Conservation (phyloP, 2,797 vertebrate species). For the Uromys caudimaculatus region DNA sequence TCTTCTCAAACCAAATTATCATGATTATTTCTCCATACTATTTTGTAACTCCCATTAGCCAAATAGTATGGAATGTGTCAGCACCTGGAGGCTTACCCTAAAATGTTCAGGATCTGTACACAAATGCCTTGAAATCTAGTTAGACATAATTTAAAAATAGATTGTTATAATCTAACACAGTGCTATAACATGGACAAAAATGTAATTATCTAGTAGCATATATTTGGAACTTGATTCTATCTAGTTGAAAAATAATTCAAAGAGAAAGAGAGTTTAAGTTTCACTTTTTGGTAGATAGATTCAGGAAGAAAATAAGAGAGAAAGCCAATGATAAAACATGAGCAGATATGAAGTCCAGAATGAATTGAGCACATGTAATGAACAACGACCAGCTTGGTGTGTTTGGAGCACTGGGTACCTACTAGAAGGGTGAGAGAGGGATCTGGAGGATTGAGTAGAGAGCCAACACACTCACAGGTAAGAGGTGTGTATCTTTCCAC, state of each 20-base stretch:
- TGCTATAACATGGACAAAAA: not conserved
- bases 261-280: not conserved
- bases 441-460: not conserved
- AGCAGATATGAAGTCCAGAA: not conserved
- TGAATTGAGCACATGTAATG: not conserved
- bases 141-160: not conserved
- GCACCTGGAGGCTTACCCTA: not conserved
- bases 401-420: not conserved
- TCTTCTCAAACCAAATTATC: not conserved
- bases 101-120: not conserved
- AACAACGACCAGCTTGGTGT: not conserved
- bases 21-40: not conserved
- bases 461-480: not conserved
- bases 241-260: not conserved
- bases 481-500: not conserved
- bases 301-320: not conserved
- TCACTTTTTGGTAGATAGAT: not conserved
- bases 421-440: not conserved
- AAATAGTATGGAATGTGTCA: not conserved
- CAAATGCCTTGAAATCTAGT: conserved; percentile 27
- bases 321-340: not conserved
- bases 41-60: not conserved
- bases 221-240: not conserved
- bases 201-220: not conserved
- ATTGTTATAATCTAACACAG: not conserved